These are phyloP conservation scores for Epizoanthus ramosus DNA, from an alignment of 92 coral and sea anemone species.

Conservation along the genomic window DNA sequence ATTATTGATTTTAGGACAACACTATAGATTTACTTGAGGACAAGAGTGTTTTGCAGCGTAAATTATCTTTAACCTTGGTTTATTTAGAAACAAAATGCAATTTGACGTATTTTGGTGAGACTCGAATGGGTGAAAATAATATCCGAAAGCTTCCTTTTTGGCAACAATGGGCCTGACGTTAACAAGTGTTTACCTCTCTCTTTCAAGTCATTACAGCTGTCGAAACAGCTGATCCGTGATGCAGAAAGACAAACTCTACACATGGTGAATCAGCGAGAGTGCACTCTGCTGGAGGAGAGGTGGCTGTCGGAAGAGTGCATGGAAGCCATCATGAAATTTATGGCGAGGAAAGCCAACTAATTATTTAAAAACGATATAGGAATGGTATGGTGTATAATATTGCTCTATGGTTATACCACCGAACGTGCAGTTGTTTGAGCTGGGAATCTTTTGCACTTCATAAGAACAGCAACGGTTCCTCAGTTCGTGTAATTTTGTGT, in stretches of 20 bases:
- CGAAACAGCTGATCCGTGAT: conserved; percentile 89
- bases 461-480: too few relatives aligned
- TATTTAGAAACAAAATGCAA: background rate
- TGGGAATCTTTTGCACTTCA: too few relatives aligned
- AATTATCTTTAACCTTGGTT: background rate
- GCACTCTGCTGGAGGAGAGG: conserved; percentile 80
- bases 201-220: conserved; percentile 81
- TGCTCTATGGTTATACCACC: too few relatives aligned
- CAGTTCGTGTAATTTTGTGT: too few relatives aligned
- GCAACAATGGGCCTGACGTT: background rate
- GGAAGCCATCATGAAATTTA: conserved; percentile 90
- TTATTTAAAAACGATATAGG: too few relatives aligned
- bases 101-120: background rate
- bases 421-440: too few relatives aligned
- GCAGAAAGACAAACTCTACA: conserved; percentile 75
- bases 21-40: too few relatives aligned
- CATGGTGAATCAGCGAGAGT: conserved; percentile 83
- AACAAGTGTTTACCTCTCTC: background rate
- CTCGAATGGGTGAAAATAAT: too few relatives aligned
- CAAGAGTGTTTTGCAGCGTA: too few relatives aligned
- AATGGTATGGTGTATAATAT: too few relatives aligned
- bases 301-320: conserved; percentile 99
- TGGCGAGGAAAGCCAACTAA: conserved; percentile 71
- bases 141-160: too few relatives aligned
- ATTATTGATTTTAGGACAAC: background rate